Evolutionary conservation across 2,797 vertebrate genomes (phyloP).

Genomic region (Muscicapa striata): DNA sequence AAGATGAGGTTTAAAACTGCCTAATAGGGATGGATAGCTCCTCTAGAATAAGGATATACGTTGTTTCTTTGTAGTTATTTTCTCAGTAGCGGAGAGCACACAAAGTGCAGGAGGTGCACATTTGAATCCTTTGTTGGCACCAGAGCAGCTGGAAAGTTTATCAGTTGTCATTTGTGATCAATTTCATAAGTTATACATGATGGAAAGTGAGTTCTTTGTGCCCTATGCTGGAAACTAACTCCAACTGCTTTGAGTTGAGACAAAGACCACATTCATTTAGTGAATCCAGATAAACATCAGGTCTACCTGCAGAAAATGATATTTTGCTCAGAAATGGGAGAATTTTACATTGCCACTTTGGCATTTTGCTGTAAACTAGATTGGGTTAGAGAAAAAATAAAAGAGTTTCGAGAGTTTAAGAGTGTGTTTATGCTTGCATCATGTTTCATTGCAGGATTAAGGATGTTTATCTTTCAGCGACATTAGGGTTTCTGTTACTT

Average conservation of each 20-base stretch:
- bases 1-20: background rate
- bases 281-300: background rate
- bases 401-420: background rate
- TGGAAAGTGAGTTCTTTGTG: background rate
- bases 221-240: background rate
- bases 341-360: background rate
- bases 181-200: background rate
- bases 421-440: background rate
- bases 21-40: background rate
- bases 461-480: background rate
- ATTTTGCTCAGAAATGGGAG: background rate
- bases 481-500: background rate
- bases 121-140: background rate
- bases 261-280: background rate
- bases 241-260: background rate
- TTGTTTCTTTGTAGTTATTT: background rate
- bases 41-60: fast-evolving
- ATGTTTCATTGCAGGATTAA: background rate
- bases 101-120: fast-evolving
- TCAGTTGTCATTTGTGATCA: background rate
- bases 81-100: background rate
- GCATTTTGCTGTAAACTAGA: background rate
- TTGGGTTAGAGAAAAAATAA: background rate
- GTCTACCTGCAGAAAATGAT: background rate
- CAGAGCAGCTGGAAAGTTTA: background rate